Conservation (phyloP, 2,797 vertebrate genomes). For the Takifugu ocellatus region DNA sequence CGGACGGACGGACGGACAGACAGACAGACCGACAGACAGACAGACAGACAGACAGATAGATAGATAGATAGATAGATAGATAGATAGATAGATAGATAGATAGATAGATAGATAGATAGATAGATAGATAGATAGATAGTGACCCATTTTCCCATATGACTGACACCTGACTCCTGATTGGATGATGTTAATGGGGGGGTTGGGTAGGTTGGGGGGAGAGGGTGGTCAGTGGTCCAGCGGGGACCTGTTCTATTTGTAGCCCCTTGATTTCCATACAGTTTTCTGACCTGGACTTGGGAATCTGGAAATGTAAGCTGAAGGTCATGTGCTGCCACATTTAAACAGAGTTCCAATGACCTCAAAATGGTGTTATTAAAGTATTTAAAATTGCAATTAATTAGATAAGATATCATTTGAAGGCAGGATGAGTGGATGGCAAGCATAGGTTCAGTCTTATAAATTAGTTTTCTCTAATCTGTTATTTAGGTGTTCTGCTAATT, state of each 20-base stretch:
- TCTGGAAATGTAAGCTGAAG: conserved; percentile 20
- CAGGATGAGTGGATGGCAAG: conserved; percentile 15
- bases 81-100: too few species aligned
- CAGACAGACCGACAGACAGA: too few species aligned
- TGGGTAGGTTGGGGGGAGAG: conserved; percentile 26
- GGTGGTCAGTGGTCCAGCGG: conserved; percentile 43
- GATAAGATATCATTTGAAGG: conserved; percentile 24
- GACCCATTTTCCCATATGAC: neutral
- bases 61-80: too few species aligned
- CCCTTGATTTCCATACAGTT: conserved; percentile 11
- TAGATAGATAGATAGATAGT: too few species aligned
- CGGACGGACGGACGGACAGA: too few species aligned
- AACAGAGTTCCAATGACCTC: conserved; percentile 23
- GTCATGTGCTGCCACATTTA: conserved; percentile 25
- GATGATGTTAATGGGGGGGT: conserved; percentile 5
- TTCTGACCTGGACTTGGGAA: conserved; percentile 11
- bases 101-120: too few species aligned
- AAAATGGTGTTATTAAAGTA: conserved; percentile 23
- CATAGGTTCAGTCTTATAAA: conserved; percentile 31
- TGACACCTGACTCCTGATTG: conserved; percentile 49
- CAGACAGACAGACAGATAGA: too few species aligned
- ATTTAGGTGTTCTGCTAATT: conserved; percentile 30
- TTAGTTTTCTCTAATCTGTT: conserved; percentile 52
- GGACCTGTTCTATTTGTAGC: conserved; percentile 55
- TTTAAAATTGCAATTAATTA: conserved; percentile 36